Evolutionary conservation across 2,888 invertebrate genomes (phyloP), one percentile per base, ranked within the genome.

Genomic region (Hanleya hanleyi): DNA sequence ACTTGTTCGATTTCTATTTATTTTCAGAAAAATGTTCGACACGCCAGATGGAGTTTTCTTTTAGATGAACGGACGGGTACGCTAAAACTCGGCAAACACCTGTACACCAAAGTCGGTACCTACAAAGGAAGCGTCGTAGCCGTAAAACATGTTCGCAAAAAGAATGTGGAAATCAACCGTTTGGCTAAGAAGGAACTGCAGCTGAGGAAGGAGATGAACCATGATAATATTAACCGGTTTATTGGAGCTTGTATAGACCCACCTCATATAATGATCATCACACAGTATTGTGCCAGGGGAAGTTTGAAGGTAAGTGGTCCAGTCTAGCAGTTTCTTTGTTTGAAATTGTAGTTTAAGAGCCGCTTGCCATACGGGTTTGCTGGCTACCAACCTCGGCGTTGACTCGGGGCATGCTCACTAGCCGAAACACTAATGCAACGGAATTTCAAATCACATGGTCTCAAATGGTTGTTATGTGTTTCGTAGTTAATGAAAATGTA

Each of bases 141-240:
- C 76, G 95, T 98, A 80, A 97, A 97, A 90, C 96, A 96, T 88
- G 75, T 88, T 36, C 77, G 78, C 9, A 85, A 82, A 68, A 84
- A 86, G 71, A 83, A 82, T 67, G 80, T 89, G 50, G 87, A 87
- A 62, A 78, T 90, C 33, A 88, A 84, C 41, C 71, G 89, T 33
- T 80, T 83, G 1, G 73, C 89, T 71, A 89, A 88, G 76, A 87
- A 89, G 75, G 88, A 89, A 66, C 78, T 90, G 36, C 86, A 87
- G 74, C 72, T 87, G 41, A 76, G 89, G 73, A 90, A 89, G 76
- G 89, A 90, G 70, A 73, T 89, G 66, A 84, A 84, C 26, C 88
- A 90, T 68, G 90, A 90, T 65, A 90, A 90, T 76, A 83, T 90
- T 47, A 88, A 89, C 71, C 76, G 88, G 18, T 90, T 90, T 65